phyloP scores from a whole-genome alignment of 2,113 vertebrate species.

The Turdus rufiventris region DNA sequence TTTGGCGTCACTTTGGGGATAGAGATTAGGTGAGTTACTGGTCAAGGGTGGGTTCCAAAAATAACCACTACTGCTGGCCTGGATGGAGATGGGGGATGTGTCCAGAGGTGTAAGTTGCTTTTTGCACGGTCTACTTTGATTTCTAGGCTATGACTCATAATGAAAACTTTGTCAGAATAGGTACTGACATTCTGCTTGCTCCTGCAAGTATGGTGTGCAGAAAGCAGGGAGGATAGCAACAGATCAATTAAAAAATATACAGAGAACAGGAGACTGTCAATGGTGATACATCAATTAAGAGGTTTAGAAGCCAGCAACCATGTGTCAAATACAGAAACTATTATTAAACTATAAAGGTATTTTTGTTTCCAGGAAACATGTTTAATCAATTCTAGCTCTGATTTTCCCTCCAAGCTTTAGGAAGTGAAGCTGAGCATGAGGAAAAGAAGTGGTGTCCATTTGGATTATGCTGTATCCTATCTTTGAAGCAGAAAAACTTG shows the following conservation, averaged over 20 bases:
- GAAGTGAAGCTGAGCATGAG: background rate
- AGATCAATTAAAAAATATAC: background rate
- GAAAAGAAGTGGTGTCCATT: background rate
- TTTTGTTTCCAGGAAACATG: background rate
- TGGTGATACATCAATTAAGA: background rate
- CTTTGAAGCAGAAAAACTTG: background rate
- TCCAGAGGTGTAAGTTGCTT: background rate
- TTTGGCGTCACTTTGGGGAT: slow-evolving; percentile 63
- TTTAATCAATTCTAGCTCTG: background rate
- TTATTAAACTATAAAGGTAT: background rate
- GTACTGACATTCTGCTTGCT: background rate
- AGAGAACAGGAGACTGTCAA: background rate
- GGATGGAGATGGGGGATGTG: background rate
- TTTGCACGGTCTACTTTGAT: background rate
- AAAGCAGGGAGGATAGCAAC: background rate
- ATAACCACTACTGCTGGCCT: background rate
- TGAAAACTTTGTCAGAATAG: background rate
- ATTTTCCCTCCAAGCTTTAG: background rate
- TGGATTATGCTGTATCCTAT: background rate
- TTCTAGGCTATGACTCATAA: background rate
- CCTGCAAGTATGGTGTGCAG: background rate
- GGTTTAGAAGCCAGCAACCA: background rate
- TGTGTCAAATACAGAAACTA: background rate
- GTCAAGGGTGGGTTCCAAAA: slow-evolving; percentile 36
- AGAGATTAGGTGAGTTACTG: slow-evolving; percentile 68